These are phyloP conservation scores for Melanotaenia boesemani DNA, from an alignment of 2,797 vertebrate genomes.

Conservation along the genomic window DNA sequence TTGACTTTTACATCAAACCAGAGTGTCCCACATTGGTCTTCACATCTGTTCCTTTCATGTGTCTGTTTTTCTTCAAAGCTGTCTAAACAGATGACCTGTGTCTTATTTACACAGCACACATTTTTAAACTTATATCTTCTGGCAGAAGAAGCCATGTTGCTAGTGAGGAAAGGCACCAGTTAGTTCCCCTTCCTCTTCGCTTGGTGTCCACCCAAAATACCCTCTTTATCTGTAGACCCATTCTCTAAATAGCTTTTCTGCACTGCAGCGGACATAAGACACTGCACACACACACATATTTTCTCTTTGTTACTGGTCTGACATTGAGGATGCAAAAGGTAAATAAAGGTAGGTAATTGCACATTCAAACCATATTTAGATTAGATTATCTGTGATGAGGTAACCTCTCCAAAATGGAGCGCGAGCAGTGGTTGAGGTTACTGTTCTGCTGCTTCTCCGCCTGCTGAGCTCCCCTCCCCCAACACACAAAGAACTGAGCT, in stretches of 20 bases:
- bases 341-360: slow-evolving; percentile 12
- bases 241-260: slow-evolving; percentile 49
- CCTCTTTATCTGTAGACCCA: slow-evolving; percentile 35
- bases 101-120: slow-evolving; percentile 21
- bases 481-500: slow-evolving; percentile 59
- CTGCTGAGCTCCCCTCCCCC: slow-evolving; percentile 54
- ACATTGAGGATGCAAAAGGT: neutral
- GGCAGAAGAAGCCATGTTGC: slow-evolving; percentile 49
- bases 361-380: slow-evolving; percentile 5
- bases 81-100: slow-evolving; percentile 17
- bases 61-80: slow-evolving; percentile 15
- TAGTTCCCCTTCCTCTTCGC: neutral
- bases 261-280: slow-evolving; percentile 30
- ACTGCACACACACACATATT: slow-evolving; percentile 26
- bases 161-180: slow-evolving; percentile 19
- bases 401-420: slow-evolving; percentile 56
- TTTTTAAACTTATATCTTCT: neutral
- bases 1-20: slow-evolving; percentile 15
- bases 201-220: slow-evolving; percentile 19
- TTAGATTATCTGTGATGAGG: slow-evolving; percentile 26
- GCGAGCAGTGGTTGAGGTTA: slow-evolving; percentile 34
- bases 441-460: slow-evolving; percentile 33
- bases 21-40: slow-evolving; percentile 6
- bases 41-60: slow-evolving; percentile 6
- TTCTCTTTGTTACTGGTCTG: slow-evolving; percentile 35